Percentiles rank a stretch among this genome's conserved stretches.
These are phyloP conservation scores for Philaethria dido DNA, from an alignment of 2,888 invertebrate genomes.

Conservation along the genomic window DNA sequence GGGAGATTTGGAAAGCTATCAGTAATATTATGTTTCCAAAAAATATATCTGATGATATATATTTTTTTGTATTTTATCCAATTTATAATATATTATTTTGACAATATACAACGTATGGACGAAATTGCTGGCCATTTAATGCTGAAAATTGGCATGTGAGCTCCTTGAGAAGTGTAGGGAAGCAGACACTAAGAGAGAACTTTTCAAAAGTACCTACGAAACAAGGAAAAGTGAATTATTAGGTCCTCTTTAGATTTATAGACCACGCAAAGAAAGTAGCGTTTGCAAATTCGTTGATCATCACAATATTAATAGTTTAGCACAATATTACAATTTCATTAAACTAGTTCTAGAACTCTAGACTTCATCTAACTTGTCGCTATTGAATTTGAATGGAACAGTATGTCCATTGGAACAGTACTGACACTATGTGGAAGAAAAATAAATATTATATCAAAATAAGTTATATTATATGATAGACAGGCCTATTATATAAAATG, in stretches of 20 bases:
- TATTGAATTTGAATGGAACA: neutral
- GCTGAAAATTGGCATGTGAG: too few species aligned
- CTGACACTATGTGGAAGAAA: neutral
- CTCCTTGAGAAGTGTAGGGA: too few species aligned
- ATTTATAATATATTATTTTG: neutral
- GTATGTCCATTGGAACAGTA: neutral
- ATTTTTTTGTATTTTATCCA: neutral
- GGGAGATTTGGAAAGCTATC: neutral
- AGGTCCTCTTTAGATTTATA: too few species aligned
- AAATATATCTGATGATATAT: neutral
- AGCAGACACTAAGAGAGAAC: too few species aligned
- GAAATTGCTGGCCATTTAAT: too few species aligned
- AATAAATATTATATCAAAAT: too few species aligned
- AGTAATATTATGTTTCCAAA: neutral
- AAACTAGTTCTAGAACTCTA: neutral
- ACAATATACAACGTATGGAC: too few species aligned
- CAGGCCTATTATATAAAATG: too few species aligned
- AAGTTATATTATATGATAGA: too few species aligned
- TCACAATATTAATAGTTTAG: neutral
- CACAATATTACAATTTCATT: conserved; percentile 2
- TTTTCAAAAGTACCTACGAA: too few species aligned
- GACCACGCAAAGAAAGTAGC: too few species aligned
- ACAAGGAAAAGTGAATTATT: too few species aligned
- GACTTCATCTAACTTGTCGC: neutral
- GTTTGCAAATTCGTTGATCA: neutral